Evolutionary conservation across 2,797 vertebrate genomes (phyloP).

Genomic region (Falco naumanni): DNA sequence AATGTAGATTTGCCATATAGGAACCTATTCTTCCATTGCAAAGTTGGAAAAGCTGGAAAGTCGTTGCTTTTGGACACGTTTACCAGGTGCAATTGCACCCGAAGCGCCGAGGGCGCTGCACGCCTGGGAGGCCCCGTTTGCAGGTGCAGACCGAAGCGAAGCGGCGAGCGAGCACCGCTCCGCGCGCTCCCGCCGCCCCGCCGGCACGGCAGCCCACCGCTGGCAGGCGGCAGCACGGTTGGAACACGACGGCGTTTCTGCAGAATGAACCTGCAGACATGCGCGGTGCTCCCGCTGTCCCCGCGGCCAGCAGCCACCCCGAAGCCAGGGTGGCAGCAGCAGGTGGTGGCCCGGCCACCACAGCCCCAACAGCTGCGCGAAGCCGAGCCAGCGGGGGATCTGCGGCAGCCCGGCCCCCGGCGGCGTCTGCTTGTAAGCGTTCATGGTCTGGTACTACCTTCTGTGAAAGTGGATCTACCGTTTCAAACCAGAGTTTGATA

Average conservation of each 20-base stretch:
- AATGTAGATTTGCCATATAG: background rate
- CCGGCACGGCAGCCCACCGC: too few relatives aligned
- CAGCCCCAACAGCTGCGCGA: background rate
- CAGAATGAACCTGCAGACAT: too few relatives aligned
- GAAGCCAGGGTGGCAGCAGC: background rate
- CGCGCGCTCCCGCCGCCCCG: too few relatives aligned
- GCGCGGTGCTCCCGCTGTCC: too few relatives aligned
- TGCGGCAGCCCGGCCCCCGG: background rate
- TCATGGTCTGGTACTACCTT: background rate
- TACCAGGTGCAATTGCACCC: background rate
- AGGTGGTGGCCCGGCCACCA: too few relatives aligned
- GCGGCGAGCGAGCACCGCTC: too few relatives aligned
- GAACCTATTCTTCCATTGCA: background rate
- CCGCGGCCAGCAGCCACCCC: background rate
- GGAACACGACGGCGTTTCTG: too few relatives aligned
- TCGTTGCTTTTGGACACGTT: fast-evolving
- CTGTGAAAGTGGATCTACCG: background rate
- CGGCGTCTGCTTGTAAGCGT: background rate
- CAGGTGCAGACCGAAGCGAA: too few relatives aligned
- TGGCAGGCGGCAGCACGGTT: too few relatives aligned
- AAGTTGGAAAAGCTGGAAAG: background rate
- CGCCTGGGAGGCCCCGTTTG: too few relatives aligned
- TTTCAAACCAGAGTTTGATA: background rate
- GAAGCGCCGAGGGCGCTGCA: too few relatives aligned
- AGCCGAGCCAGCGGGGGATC: background rate